Evolutionary conservation across 2,113 vertebrate species (phyloP).

Genomic region (Oncorhynchus masou): DNA sequence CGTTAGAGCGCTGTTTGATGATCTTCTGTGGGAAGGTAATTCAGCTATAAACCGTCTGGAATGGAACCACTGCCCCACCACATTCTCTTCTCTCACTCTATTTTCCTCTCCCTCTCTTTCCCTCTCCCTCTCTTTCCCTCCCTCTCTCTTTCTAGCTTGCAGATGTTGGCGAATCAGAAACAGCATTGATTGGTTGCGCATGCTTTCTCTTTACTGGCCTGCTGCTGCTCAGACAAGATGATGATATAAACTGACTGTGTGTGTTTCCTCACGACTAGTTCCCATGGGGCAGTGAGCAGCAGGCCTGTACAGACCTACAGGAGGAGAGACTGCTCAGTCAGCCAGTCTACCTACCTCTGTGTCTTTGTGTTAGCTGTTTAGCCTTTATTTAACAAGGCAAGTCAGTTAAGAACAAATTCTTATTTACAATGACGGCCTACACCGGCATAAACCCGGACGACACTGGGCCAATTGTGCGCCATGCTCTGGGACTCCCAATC

Average conservation of each 20-base stretch:
- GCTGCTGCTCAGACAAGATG: no score
- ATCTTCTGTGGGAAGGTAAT: constrained; percentile 9
- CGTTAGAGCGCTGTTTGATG: constrained; percentile 24
- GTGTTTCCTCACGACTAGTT: constrained; percentile 2
- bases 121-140: neutral
- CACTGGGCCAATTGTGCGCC: no score
- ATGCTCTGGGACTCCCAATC: no score
- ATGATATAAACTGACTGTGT: neutral
- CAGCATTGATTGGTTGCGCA: constrained; percentile 8
- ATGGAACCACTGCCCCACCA: neutral
- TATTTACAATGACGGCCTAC: no score
- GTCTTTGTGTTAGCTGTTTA: neutral
- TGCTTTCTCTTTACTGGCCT: constrained; percentile 1
- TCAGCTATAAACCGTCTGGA: constrained; percentile 1
- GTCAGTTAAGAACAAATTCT: no score
- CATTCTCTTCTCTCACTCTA: no score
- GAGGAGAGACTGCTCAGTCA: constrained; percentile 2
- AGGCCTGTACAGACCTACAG: neutral
- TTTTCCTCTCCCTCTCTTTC: neutral
- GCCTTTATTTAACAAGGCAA: no score
- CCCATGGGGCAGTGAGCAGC: constrained; percentile 1
- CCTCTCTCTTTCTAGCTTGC: neutral
- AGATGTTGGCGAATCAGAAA: neutral
- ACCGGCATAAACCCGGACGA: no score
- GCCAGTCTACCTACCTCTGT: neutral